phyloP scores from a whole-genome alignment of 2,888 invertebrate genomes.

The Cylindroiulus punctatus region DNA sequence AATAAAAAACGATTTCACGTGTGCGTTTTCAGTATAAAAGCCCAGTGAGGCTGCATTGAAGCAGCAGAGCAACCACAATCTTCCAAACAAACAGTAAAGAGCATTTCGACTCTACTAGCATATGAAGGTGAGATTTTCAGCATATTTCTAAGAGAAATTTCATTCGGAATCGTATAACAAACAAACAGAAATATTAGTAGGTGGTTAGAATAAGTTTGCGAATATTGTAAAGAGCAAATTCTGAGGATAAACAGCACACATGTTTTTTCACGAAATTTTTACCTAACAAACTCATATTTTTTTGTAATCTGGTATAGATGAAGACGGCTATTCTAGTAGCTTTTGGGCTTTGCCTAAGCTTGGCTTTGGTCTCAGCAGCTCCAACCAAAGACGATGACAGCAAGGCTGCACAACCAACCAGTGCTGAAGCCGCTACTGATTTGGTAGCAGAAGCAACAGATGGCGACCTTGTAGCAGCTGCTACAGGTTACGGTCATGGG shows the following conservation, averaged over 20 bases:
- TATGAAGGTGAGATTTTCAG: not conserved
- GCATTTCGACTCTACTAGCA: not conserved
- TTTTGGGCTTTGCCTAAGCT: constrained; percentile 53
- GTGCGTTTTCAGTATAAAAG: constrained; percentile 6
- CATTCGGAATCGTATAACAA: too few relatives aligned
- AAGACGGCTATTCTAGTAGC: constrained; percentile 25
- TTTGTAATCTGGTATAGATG: constrained; percentile 28
- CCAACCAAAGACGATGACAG: constrained; percentile 30
- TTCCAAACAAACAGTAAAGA: constrained; percentile 14
- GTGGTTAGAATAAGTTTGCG: not conserved
- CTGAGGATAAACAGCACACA: too few relatives aligned
- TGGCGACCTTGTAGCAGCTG: constrained; percentile 54
- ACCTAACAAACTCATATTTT: not conserved
- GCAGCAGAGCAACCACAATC: not conserved
- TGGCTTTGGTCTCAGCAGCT: constrained; percentile 27
- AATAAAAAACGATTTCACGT: not conserved
- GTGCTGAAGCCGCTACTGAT: constrained; percentile 29
- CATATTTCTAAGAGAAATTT: not conserved
- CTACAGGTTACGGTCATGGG: constrained; percentile 52
- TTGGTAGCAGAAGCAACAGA: constrained; percentile 53
- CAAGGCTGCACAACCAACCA: not conserved
- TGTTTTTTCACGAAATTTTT: too few relatives aligned
- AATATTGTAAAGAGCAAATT: not conserved
- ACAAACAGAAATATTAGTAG: not conserved
- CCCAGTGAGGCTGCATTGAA: not conserved